Percentiles rank a stretch among this genome's conserved stretches.
Evolutionary conservation across 2,113 vertebrate species (phyloP).

Genomic region (Larimichthys polyactis): DNA sequence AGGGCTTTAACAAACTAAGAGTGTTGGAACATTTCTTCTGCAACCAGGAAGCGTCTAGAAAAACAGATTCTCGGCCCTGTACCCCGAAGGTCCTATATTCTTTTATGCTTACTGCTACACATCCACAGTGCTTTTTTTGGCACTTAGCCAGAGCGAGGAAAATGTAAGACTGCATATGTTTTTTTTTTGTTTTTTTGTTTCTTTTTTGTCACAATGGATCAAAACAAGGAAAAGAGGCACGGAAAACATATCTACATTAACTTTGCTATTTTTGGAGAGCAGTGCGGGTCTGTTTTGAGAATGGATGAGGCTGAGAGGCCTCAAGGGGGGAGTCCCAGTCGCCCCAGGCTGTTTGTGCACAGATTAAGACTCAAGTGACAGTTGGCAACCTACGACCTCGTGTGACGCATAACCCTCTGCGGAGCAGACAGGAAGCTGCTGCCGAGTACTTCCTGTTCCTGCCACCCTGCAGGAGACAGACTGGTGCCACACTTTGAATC

Average conservation of each 20-base stretch:
- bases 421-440: conserved; percentile 81
- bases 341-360: conserved; percentile 63
- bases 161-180: conserved; percentile 45
- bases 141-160: conserved; percentile 29
- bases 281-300: conserved; percentile 66
- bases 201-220: conserved; percentile 73
- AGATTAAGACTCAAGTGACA: conserved; percentile 74
- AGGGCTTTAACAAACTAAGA: conserved; percentile 55
- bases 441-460: conserved; percentile 85
- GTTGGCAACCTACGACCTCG: conserved; percentile 67
- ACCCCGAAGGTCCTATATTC: conserved; percentile 51
- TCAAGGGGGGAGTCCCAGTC: conserved; percentile 28
- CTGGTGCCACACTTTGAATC: conserved; percentile 81
- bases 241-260: conserved; percentile 77
- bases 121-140: conserved; percentile 68
- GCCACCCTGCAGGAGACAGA: conserved; percentile 83
- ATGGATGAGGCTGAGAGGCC: conserved; percentile 62
- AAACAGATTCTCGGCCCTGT: conserved; percentile 43
- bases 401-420: conserved; percentile 74
- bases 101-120: conserved; percentile 67
- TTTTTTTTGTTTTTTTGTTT: neutral
- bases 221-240: conserved; percentile 77
- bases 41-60: conserved; percentile 57
- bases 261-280: conserved; percentile 75
- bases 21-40: conserved; percentile 20